A percentile compares a stretch with the other conserved stretches of the same genome.
phyloP scores from a whole-genome alignment of 2,797 vertebrate species.

The Acrossocheilus wenchowensis region DNA sequence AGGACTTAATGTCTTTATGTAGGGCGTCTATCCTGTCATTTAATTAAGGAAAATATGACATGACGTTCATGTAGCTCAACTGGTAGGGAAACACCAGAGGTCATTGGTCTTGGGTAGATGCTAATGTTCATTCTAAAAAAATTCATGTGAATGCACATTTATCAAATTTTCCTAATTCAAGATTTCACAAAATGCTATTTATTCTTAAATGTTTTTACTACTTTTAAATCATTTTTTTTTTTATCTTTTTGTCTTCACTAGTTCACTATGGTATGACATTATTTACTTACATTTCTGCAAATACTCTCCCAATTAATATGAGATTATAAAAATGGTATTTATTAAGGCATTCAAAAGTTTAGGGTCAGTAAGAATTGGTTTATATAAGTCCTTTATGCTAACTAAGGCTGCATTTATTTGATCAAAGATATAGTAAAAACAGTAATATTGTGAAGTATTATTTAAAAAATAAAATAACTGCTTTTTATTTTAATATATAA shows the following conservation, averaged over 20 bases:
- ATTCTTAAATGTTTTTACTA: too few relatives aligned
- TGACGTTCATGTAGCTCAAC: not conserved
- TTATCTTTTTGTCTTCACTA: not conserved
- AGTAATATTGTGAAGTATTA: not conserved
- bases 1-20: slow-evolving; percentile 15
- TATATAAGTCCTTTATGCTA: not conserved
- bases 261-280: not conserved
- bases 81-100: not conserved
- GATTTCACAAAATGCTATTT: too few relatives aligned
- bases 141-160: not conserved
- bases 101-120: not conserved
- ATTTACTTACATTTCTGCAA: not conserved
- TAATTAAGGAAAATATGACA: slow-evolving; percentile 8
- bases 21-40: not conserved
- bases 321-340: not conserved
- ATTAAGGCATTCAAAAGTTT: not conserved
- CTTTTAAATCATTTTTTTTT: not conserved
- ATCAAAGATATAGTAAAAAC: not conserved
- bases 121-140: not conserved
- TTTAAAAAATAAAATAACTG: not conserved
- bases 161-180: too few relatives aligned
- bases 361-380: not conserved
- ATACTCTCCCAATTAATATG: not conserved
- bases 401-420: not conserved
- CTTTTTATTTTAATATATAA: not conserved